These are phyloP conservation scores for Ptychadena robeensis DNA, from an alignment of 2,797 vertebrate species.

Conservation along the genomic window DNA sequence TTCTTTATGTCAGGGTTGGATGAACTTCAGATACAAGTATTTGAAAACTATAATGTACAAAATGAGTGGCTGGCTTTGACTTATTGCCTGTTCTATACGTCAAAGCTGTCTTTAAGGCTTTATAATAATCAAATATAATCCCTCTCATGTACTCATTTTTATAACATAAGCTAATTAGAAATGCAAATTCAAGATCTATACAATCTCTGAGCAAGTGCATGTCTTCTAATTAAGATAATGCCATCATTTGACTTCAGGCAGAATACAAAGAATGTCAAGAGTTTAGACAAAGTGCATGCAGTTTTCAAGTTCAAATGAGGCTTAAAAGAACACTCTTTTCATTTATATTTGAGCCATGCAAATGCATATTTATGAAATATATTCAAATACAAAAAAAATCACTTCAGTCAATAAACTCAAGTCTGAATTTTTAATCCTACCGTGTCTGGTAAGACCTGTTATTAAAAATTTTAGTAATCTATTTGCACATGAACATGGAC, in stretches of 20 bases:
- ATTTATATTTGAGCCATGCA: constrained; percentile 7
- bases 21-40: not conserved
- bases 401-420: not conserved
- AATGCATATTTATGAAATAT: not conserved
- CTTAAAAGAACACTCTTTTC: constrained; percentile 25
- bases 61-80: not conserved
- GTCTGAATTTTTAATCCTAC: not conserved
- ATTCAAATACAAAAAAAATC: not conserved
- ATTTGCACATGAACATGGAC: not conserved
- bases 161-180: constrained; percentile 39
- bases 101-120: not conserved
- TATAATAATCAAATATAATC: constrained; percentile 16
- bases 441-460: not conserved
- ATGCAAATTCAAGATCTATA: constrained; percentile 44
- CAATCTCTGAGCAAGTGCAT: constrained; percentile 33
- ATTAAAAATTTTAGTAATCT: not conserved
- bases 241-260: constrained; percentile 39
- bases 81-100: not conserved
- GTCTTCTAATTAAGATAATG: constrained; percentile 51
- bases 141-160: constrained; percentile 16
- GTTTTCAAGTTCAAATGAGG: constrained; percentile 35
- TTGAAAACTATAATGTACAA: not conserved
- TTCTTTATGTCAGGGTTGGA: not conserved
- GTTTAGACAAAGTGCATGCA: constrained; percentile 9
- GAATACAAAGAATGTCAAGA: constrained; percentile 44